Percentiles rank a stretch among this genome's conserved stretches.
phyloP scores from a whole-genome alignment of 2,113 vertebrate genomes.

The Fulmarus glacialis region DNA sequence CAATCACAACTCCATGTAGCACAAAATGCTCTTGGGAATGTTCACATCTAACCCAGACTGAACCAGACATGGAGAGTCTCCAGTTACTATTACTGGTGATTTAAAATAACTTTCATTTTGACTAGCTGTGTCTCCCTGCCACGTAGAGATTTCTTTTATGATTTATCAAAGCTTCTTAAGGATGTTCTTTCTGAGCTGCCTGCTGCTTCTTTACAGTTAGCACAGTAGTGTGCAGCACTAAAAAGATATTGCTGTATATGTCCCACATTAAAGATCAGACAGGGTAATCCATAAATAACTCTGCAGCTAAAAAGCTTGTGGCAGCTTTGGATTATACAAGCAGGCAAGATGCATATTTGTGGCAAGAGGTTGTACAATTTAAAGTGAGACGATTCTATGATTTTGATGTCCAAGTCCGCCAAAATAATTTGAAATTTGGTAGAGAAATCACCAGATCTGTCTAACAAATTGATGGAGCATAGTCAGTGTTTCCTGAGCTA shows the following conservation, averaged over 20 bases:
- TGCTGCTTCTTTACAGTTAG: background rate
- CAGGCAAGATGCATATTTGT: background rate
- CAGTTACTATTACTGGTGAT: background rate
- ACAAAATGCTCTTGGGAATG: background rate
- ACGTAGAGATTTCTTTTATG: slow-evolving; percentile 25
- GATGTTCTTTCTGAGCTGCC: slow-evolving; percentile 12
- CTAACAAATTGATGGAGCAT: background rate
- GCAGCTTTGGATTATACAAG: background rate
- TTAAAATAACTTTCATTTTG: slow-evolving; percentile 42
- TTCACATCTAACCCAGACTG: background rate
- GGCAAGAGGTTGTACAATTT: background rate
- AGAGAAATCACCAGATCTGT: background rate
- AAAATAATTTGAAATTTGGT: background rate
- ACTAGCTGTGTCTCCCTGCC: background rate
- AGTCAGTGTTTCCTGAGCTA: background rate
- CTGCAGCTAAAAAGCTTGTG: background rate
- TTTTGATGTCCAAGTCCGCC: background rate
- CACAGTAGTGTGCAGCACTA: background rate
- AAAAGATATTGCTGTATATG: background rate
- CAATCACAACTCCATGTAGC: background rate
- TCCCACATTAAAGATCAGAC: slow-evolving; percentile 17
- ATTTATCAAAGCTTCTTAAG: slow-evolving; percentile 50
- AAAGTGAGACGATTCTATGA: background rate
- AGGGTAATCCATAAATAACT: slow-evolving; percentile 36
- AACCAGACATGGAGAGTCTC: background rate